Evolutionary conservation across 2,797 vertebrate genomes (phyloP).

Genomic region (Corythornis leucogaster): DNA sequence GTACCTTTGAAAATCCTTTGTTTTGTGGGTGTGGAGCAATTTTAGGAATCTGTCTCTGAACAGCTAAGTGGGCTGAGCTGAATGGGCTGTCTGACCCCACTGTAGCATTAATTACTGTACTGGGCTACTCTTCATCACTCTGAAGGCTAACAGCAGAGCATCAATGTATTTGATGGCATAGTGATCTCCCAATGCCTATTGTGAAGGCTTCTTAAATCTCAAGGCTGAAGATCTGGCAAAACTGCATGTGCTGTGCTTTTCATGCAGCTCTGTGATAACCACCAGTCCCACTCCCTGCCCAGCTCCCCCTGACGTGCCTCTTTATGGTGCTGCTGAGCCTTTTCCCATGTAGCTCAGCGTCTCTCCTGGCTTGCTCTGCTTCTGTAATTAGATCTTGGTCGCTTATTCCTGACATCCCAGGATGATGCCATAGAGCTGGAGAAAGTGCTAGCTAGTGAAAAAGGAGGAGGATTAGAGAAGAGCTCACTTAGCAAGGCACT

Average conservation of each 20-base stretch:
- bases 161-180: accelerated
- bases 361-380: conserved; percentile 13
- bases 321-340: background rate
- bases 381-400: conserved; percentile 9
- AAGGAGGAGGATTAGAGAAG: conserved; percentile 45
- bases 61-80: background rate
- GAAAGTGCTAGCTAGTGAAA: conserved; percentile 42
- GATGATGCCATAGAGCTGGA: conserved; percentile 20
- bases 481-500: conserved; percentile 17
- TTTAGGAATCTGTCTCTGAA: background rate
- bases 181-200: background rate
- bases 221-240: background rate
- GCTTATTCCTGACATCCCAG: conserved; percentile 42
- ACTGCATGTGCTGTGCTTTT: background rate
- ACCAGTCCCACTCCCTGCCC: background rate
- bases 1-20: background rate
- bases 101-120: background rate
- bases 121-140: background rate
- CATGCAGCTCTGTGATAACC: background rate
- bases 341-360: conserved; percentile 13
- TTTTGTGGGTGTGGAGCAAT: background rate
- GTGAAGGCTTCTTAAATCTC: background rate
- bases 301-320: background rate
- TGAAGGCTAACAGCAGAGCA: background rate
- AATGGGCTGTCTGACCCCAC: background rate